Base-by-base conservation (phyloP, 2,888 invertebrate species). In the Bimastos eiseni region DNA sequence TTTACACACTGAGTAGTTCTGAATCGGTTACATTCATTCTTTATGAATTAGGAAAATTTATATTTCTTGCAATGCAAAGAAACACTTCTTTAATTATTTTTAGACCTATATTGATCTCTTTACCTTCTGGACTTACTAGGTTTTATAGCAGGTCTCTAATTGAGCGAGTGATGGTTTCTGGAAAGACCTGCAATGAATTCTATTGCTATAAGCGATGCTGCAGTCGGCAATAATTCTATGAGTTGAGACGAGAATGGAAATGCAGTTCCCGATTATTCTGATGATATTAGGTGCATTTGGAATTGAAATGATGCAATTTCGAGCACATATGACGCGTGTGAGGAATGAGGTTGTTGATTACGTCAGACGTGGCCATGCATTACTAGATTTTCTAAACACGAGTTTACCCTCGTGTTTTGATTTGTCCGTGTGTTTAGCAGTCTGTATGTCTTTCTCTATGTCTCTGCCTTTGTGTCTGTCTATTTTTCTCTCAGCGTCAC, bases 201-300 rank as follows among this genome's bases (percentile, higher is more conserved):
- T 70, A 8, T 11, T 70, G 4, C n/a, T n/a, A n/a, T 70, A 70
- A 70, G 70, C n/a, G 30, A 0, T 3, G 70, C 70, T 70, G 30
- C n/a, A 11, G n/a, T 70, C n/a, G 70, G n/a, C 70, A 30, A 0
- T 70, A 11, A 70, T 30, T n/a, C n/a, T 70, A n/a, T 70, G 70
- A n/a, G 70, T 70, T 70, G 70, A n/a, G n/a, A 70, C 19, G 8
- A 70, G 70, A 70, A 70, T 30, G 8, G 70, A n/a, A n/a, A 8
- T 70, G 70, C 30, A n/a, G n/a, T 8, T 70, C 70, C n/a, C n/a
- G 70, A 30, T 5, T 30, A 8, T n/a, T 8, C 0, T n/a, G 70
- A n/a, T 70, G 70, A n/a, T 70, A n/a, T 70, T 70, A 70, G 70
- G 70, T 70, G 70, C 70, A 70, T 70, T 70, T 70, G 70, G 70